These are phyloP conservation scores for human (Homo sapiens) DNA, from an alignment of 2,113 vertebrate genomes.

Conservation along the genomic window GRCh38 chr22:41342501-41343000, in stretches of 20 bases:
- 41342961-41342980: too few relatives aligned
- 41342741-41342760: neutral
- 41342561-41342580: slow-evolving; percentile 92
- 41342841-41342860: neutral
- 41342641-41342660: neutral
- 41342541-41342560: slow-evolving; percentile 90
- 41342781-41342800: neutral
- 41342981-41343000: too few relatives aligned
- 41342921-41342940: too few relatives aligned
- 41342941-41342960: too few relatives aligned
- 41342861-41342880: neutral
- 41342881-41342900: neutral
- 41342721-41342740: accelerated
- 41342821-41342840: neutral
- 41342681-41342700: accelerated
- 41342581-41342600: slow-evolving; percentile 94
- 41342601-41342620: slow-evolving; percentile 94
- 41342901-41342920: too few relatives aligned
- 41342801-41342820: neutral
- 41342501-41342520: slow-evolving; percentile 55
- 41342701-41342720: neutral
- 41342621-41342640: slow-evolving; percentile 89
- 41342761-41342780: neutral
- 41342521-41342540: slow-evolving; percentile 77
- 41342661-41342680: neutral